Evolutionary conservation across 1,140 invertebrate genomes (phyloP), one percentile per base, ranked within the genome.

Genomic region (Rhysida immarginata): DNA sequence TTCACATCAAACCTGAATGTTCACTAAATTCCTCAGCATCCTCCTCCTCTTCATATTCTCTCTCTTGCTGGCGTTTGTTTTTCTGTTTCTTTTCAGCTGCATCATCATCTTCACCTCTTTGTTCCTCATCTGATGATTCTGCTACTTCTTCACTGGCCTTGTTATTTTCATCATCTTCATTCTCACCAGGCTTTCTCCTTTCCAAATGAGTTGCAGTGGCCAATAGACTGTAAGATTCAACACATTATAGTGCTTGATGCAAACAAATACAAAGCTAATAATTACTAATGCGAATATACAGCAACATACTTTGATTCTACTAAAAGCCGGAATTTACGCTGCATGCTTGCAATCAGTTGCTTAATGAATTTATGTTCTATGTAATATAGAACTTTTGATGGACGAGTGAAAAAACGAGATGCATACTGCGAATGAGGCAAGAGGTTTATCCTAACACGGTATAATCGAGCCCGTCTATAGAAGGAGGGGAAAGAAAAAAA

Each of bases 21-120:
- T n/a, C n/a, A 41, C n/a, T 41, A 41, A 41, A 41, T n/a, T 41
- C n/a, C n/a, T n/a, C n/a, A n/a, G 5, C 29, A 45, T 84, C 84
- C 55, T 84, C 84, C 1, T 79, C 79, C 65, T 90, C 87, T 60
- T 90, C 84, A 64, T 86, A 84, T 42, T 87, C 87, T 43, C 80
- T 78, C 53, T 80, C 78, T 59, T 81, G 77, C 41, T 77, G 70
- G 57, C 78, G 78, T 59, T 78, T 74, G 43, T 68, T 70, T 59
- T 71, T 75, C 1, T 70, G 71, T 63, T 77, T 79, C 3, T 70
- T 68, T 24, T 74, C 71, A 18, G 78, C 81, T 0, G 78, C 76
- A 61, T 78, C 78, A 26, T 75, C 77, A 45, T 80, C 78, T 24
- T 77, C 71, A 27, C 57, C 60, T 25, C 67, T 65, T 18, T 74